Conservation (phyloP, 2,888 invertebrate species). For the Ceraclea dissimilis region DNA sequence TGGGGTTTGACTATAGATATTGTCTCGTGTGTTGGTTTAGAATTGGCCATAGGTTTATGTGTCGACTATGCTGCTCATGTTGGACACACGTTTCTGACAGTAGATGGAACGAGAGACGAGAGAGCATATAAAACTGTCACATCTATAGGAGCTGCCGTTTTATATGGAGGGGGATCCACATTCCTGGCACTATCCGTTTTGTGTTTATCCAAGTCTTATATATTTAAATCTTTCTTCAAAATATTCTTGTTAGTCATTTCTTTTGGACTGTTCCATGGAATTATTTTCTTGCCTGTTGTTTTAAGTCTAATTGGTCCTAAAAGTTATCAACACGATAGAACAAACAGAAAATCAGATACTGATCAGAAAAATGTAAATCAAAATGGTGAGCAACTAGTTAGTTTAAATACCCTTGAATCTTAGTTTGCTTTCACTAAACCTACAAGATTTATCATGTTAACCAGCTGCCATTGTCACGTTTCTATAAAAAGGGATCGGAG, state of each 20-base stretch:
- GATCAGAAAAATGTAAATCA: background rate
- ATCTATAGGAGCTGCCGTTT: slow-evolving; percentile 68
- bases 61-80: slow-evolving; percentile 80
- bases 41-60: slow-evolving; percentile 73
- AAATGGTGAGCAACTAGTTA: background rate
- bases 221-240: slow-evolving; percentile 66
- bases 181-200: slow-evolving; percentile 64
- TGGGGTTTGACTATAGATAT: slow-evolving; percentile 80
- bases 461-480: too few relatives aligned
- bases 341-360: background rate
- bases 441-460: too few relatives aligned
- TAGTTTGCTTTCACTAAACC: too few relatives aligned
- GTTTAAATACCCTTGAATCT: background rate
- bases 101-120: slow-evolving; percentile 46
- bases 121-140: slow-evolving; percentile 58
- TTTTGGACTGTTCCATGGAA: slow-evolving; percentile 72
- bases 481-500: too few relatives aligned
- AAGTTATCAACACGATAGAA: slow-evolving; percentile 5
- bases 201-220: slow-evolving; percentile 64
- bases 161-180: slow-evolving; percentile 72
- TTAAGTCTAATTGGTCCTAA: slow-evolving; percentile 64
- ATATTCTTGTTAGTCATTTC: slow-evolving; percentile 70
- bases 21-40: slow-evolving; percentile 71
- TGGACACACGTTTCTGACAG: slow-evolving; percentile 70
- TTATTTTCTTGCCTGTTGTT: slow-evolving; percentile 66